phyloP scores from a whole-genome alignment of 2,797 vertebrate genomes.

The Novumbra hubbsi region DNA sequence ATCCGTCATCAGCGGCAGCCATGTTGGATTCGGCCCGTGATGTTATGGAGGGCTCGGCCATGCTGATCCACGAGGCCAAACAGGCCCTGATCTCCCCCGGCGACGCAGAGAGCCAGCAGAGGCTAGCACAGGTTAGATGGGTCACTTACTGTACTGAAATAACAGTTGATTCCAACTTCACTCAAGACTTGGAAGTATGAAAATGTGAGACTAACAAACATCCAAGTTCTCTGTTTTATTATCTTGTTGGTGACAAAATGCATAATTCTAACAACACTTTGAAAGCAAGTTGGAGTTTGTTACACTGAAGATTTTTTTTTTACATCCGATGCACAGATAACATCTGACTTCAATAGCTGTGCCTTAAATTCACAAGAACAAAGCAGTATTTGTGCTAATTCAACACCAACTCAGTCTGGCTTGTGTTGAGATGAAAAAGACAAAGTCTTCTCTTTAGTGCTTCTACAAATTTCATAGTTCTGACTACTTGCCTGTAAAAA shows the following conservation, averaged over 20 bases:
- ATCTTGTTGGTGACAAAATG: too few species aligned
- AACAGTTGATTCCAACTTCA: too few species aligned
- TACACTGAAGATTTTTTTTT: too few species aligned
- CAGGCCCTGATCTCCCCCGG: slow-evolving; percentile 88
- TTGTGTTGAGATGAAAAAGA: neutral
- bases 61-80: slow-evolving; percentile 96
- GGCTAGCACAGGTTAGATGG: slow-evolving; percentile 88
- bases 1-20: slow-evolving; percentile 83
- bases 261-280: too few species aligned
- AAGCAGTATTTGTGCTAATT: neutral
- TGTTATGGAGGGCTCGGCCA: slow-evolving; percentile 95
- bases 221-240: too few species aligned
- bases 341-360: neutral
- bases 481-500: neutral
- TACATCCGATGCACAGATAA: neutral
- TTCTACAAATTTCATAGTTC: neutral
- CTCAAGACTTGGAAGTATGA: too few species aligned
- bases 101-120: slow-evolving; percentile 94
- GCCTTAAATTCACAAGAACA: neutral
- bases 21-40: slow-evolving; percentile 95
- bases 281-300: too few species aligned
- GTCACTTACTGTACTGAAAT: too few species aligned
- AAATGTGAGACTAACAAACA: too few species aligned
- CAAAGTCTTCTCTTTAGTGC: neutral
- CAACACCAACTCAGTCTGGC: neutral